These are phyloP conservation scores for Bolborhynchus lineola DNA, from an alignment of 2,113 vertebrate species.

Conservation along the genomic window DNA sequence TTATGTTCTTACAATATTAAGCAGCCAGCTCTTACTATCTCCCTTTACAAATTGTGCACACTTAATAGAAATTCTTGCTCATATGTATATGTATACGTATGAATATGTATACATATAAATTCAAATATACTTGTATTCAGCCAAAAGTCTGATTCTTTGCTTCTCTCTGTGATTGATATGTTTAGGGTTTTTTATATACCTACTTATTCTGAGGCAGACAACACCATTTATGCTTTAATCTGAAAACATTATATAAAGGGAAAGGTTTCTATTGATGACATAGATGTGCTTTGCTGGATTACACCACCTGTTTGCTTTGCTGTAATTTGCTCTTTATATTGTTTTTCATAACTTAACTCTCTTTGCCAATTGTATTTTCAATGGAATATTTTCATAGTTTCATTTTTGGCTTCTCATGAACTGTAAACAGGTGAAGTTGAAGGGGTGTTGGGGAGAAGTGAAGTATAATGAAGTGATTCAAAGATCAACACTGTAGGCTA, in stretches of 20 bases:
- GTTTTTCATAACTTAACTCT: neutral
- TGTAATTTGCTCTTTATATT: constrained; percentile 23
- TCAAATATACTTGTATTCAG: neutral
- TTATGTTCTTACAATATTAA: neutral
- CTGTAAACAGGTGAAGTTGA: neutral
- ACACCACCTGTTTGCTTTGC: constrained; percentile 34
- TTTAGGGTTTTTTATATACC: neutral
- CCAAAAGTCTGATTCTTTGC: neutral
- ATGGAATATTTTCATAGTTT: neutral
- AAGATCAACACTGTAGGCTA: neutral
- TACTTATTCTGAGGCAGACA: neutral
- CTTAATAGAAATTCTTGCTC: neutral
- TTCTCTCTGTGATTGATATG: neutral
- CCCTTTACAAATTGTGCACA: neutral
- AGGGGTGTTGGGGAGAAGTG: neutral
- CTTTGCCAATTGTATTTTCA: neutral
- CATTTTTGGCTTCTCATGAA: neutral
- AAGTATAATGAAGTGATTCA: neutral
- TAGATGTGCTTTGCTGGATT: constrained; percentile 46
- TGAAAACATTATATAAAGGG: neutral
- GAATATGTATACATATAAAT: neutral
- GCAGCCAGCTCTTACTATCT: neutral
- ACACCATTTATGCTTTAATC: neutral
- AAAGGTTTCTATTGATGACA: neutral
- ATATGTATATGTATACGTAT: neutral